These are phyloP conservation scores for Anguilla megastoma DNA, from an alignment of 2,797 vertebrate species.

Conservation along the genomic window DNA sequence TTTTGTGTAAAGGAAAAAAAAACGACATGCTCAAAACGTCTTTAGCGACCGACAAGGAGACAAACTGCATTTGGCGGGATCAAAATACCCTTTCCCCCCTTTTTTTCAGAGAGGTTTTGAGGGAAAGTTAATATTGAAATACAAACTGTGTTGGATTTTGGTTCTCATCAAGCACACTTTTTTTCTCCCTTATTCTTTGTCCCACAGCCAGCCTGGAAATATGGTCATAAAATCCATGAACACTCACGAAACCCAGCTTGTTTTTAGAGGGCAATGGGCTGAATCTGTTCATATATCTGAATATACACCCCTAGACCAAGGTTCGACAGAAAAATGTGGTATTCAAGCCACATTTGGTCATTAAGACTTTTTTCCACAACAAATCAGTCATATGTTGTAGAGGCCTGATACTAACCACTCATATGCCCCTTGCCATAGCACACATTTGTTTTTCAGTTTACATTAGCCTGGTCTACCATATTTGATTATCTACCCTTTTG, in stretches of 20 bases:
- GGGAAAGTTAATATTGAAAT: constrained; percentile 11
- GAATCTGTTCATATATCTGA: neutral
- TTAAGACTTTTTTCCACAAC: neutral
- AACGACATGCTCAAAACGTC: constrained; percentile 10
- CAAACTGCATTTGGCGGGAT: neutral
- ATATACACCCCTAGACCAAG: neutral
- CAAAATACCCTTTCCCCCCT: neutral
- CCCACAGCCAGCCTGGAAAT: neutral
- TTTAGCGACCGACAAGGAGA: constrained; percentile 23
- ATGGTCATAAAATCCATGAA: constrained; percentile 12
- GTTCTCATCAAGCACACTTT: neutral
- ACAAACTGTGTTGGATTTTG: neutral
- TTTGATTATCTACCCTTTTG: neutral
- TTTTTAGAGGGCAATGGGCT: neutral
- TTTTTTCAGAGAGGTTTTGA: neutral
- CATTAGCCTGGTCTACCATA: neutral
- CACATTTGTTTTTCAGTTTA: neutral
- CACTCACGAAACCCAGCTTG: neutral
- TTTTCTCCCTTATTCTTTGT: neutral
- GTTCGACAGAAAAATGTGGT: neutral
- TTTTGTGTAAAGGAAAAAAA: constrained; percentile 10
- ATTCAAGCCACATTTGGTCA: neutral
- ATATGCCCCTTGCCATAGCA: neutral
- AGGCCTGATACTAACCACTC: neutral
- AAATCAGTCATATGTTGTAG: neutral